phyloP scores from a whole-genome alignment of 2,113 vertebrate genomes.

The Tachuris rubrigastra region DNA sequence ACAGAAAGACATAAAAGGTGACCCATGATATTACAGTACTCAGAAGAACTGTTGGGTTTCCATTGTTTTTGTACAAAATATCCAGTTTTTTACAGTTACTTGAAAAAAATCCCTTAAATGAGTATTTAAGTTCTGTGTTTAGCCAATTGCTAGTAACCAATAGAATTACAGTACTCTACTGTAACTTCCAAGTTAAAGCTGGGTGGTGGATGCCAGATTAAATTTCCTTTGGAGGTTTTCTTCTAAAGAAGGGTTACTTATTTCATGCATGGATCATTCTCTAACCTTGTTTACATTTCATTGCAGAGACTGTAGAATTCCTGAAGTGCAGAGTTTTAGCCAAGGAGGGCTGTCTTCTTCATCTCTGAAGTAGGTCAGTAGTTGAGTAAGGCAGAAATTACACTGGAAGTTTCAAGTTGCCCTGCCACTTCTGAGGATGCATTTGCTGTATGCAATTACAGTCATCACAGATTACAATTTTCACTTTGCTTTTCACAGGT shows the following conservation, averaged over 20 bases:
- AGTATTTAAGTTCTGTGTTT: background rate
- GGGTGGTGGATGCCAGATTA: background rate
- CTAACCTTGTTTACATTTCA: background rate
- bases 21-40: background rate
- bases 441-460: slow-evolving; percentile 3
- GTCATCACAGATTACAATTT: background rate
- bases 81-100: background rate
- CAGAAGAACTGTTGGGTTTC: background rate
- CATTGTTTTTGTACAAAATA: background rate
- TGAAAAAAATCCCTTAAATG: background rate
- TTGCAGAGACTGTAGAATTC: background rate
- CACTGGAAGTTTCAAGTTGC: background rate
- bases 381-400: background rate
- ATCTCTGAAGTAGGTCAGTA: background rate
- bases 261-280: background rate
- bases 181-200: background rate
- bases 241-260: background rate
- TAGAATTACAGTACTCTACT: background rate
- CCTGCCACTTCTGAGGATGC: background rate
- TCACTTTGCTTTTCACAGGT: slow-evolving; percentile 34
- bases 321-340: background rate
- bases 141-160: background rate
- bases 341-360: background rate
- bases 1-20: background rate
- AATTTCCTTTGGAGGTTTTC: background rate